Evolutionary conservation across 2,113 vertebrate species (phyloP).

Genomic region (Leucoraja erinaceus): DNA sequence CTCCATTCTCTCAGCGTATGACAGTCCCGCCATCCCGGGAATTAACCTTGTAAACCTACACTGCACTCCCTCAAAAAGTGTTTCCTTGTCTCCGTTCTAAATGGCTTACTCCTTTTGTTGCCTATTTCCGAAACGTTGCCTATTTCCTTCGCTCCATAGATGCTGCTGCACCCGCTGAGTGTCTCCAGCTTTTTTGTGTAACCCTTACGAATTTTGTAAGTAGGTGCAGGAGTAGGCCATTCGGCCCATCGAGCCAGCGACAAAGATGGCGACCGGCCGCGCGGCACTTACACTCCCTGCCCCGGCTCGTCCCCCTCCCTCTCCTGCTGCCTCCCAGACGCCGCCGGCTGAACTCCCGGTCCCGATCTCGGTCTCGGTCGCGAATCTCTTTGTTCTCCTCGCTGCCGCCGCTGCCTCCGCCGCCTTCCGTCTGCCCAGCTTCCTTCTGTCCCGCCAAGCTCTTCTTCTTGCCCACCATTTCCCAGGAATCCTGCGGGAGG

Average conservation of each 20-base stretch:
- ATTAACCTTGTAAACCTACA: too few species aligned
- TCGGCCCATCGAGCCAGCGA: too few species aligned
- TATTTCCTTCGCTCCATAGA: rapidly evolving
- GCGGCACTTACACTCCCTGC: conserved; percentile 78
- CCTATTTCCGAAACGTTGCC: too few species aligned
- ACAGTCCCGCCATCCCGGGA: too few species aligned
- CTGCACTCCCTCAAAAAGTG: too few species aligned
- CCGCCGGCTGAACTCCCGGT: conserved; percentile 77
- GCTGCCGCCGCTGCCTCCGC: conserved; percentile 3
- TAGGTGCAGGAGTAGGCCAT: too few species aligned
- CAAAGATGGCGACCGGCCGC: too few species aligned
- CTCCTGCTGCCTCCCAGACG: conserved; percentile 75
- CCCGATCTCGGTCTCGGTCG: conserved; percentile 70
- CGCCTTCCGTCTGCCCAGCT: conserved; percentile 69
- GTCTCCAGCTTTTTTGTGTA: too few species aligned
- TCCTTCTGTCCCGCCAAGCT: conserved; percentile 90
- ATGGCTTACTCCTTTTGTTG: too few species aligned
- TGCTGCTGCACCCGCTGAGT: rapidly evolving
- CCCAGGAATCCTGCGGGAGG: conserved; percentile 83
- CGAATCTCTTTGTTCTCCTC: conserved; percentile 90
- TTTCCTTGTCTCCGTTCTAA: too few species aligned
- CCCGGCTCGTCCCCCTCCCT: conserved; percentile 80
- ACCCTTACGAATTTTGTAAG: too few species aligned
- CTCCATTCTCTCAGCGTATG: too few species aligned
- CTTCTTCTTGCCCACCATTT: conserved; percentile 98